Percentiles rank a stretch among this genome's conserved stretches.
These are phyloP conservation scores for Heliangelus exortis DNA, from an alignment of 2,797 vertebrate species.

Conservation along the genomic window DNA sequence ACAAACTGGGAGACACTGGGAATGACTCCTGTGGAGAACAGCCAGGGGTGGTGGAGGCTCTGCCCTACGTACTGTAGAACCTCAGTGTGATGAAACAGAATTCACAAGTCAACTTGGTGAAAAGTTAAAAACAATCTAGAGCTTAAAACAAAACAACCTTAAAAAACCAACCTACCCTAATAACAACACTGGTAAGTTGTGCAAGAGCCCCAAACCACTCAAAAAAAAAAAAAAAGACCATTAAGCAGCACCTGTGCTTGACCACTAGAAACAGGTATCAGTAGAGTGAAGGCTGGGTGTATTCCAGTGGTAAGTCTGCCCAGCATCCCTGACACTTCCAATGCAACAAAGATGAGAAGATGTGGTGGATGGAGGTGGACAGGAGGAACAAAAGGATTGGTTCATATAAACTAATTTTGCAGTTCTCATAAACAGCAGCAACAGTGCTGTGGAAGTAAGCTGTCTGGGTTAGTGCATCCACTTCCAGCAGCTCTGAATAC, in stretches of 20 bases:
- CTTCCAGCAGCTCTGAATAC: conserved; percentile 60
- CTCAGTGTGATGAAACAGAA: not conserved
- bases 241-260: conserved; percentile 28
- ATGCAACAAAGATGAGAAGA: not conserved
- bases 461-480: conserved; percentile 46
- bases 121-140: conserved; percentile 22
- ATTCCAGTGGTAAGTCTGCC: conserved; percentile 55
- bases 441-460: conserved; percentile 47
- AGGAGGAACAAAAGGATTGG: not conserved
- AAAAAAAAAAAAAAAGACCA: not conserved
- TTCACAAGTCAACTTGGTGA: not conserved
- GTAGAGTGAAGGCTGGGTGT: not conserved
- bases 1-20: not conserved
- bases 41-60: not conserved
- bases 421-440: conserved; percentile 67
- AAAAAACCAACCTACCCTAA: not conserved
- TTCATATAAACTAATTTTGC: conserved; percentile 32
- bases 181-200: conserved; percentile 49
- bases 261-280: conserved; percentile 28
- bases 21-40: not conserved
- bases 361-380: not conserved
- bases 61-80: not conserved
- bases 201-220: conserved; percentile 51
- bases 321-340: conserved; percentile 37
- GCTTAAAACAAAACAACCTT: not conserved